Conservation (phyloP, 1,140 invertebrate species). For the Calliphora vicina region DNA sequence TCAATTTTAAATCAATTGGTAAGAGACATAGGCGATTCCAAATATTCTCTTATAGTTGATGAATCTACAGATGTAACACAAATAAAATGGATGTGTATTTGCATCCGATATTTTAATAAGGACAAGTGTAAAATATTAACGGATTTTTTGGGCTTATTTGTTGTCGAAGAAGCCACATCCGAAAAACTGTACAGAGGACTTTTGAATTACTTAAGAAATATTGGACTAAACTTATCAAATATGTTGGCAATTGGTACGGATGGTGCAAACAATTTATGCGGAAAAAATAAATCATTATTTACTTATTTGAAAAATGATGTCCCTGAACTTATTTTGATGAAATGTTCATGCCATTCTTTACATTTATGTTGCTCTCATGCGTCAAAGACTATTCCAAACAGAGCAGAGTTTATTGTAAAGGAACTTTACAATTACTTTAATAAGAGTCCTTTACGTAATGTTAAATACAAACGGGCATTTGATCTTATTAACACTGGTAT, state of each 20-base stretch:
- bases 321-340: neutral
- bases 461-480: neutral
- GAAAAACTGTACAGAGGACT: neutral
- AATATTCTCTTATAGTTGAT: neutral
- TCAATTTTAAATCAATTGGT: neutral
- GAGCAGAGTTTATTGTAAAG: neutral
- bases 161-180: neutral
- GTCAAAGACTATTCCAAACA: neutral
- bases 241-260: neutral
- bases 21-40: neutral
- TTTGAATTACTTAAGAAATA: neutral
- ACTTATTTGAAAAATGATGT: neutral
- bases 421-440: constrained; percentile 4
- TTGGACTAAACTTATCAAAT: neutral
- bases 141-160: neutral
- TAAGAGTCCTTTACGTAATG: neutral
- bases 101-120: neutral
- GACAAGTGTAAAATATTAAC: neutral
- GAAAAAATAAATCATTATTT: neutral
- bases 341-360: neutral
- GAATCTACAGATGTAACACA: neutral
- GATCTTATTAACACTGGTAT: neutral
- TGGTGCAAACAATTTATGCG: neutral
- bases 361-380: neutral
- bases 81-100: neutral